Conservation (phyloP, 1,140 invertebrate genomes). For the Melipona quadrifasciata region DNA sequence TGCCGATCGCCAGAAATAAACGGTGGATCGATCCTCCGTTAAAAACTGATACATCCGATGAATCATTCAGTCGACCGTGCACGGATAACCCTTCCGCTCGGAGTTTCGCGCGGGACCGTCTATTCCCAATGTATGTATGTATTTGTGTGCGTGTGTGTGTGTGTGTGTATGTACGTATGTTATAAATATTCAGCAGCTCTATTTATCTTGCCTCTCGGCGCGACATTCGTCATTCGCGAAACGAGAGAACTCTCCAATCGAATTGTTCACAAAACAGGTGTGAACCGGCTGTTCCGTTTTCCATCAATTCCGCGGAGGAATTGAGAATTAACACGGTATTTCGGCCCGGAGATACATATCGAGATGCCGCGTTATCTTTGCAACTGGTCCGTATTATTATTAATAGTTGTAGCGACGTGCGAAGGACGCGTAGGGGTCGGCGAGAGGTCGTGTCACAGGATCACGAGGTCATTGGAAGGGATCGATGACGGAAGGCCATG, state of each 20-base stretch:
- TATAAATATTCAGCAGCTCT: conserved; percentile 35
- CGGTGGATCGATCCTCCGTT: not conserved
- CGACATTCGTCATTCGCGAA: conserved; percentile 17
- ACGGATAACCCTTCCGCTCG: conserved; percentile 7
- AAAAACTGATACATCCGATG: conserved; percentile 31
- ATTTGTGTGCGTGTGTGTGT: not conserved
- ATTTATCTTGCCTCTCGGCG: conserved; percentile 17
- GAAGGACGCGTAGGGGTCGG: not conserved
- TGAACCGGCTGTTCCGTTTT: not conserved
- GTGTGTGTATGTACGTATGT: not conserved
- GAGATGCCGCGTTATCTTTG: not conserved
- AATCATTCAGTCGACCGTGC: conserved; percentile 28
- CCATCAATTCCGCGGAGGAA: not conserved
- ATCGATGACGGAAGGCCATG: too few species aligned
- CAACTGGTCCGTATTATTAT: not conserved
- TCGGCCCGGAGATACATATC: too few species aligned
- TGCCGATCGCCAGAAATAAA: conserved; percentile 25
- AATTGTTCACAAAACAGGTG: not conserved
- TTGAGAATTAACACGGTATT: not conserved
- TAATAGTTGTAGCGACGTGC: not conserved
- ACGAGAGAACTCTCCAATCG: not conserved
- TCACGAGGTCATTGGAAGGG: not conserved
- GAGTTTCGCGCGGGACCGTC: not conserved
- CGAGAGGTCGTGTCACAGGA: not conserved
- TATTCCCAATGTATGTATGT: conserved; percentile 13